phyloP scores from a whole-genome alignment of 1,140 invertebrate species.

The Stratiolaelaps scimitus region DNA sequence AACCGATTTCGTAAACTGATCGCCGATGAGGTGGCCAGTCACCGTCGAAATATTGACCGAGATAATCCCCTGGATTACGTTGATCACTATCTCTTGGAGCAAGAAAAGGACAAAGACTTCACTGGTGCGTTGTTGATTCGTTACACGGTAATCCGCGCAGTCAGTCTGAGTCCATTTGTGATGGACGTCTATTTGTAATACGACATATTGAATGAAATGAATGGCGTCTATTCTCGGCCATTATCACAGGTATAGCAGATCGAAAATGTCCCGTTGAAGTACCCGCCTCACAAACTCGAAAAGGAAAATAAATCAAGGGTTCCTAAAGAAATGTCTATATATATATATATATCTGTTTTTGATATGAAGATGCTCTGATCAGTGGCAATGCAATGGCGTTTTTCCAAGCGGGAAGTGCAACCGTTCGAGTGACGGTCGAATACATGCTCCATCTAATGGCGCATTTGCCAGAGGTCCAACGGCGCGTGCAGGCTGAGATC shows the following conservation, averaged over 20 bases:
- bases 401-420: conserved; percentile 37
- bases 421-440: conserved; percentile 33
- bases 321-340: too few species aligned
- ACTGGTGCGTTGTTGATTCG: too few species aligned
- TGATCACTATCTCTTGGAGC: conserved; percentile 6
- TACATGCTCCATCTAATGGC: conserved; percentile 36
- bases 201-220: too few species aligned
- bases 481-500: conserved; percentile 39
- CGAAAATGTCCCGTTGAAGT: too few species aligned
- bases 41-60: neutral
- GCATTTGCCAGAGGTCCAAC: too few species aligned
- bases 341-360: neutral
- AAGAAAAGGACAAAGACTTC: conserved; percentile 11
- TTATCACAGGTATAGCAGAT: too few species aligned
- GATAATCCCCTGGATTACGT: conserved; percentile 6
- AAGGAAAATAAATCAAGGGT: too few species aligned
- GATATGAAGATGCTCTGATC: conserved; percentile 32
- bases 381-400: conserved; percentile 32
- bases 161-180: too few species aligned
- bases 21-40: neutral
- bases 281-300: too few species aligned
- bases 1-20: neutral
- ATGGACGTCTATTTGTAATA: too few species aligned
- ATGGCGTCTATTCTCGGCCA: too few species aligned
- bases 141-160: too few species aligned